phyloP scores from a whole-genome alignment of 2,888 invertebrate species.

The Ischnus inquisitorius region DNA sequence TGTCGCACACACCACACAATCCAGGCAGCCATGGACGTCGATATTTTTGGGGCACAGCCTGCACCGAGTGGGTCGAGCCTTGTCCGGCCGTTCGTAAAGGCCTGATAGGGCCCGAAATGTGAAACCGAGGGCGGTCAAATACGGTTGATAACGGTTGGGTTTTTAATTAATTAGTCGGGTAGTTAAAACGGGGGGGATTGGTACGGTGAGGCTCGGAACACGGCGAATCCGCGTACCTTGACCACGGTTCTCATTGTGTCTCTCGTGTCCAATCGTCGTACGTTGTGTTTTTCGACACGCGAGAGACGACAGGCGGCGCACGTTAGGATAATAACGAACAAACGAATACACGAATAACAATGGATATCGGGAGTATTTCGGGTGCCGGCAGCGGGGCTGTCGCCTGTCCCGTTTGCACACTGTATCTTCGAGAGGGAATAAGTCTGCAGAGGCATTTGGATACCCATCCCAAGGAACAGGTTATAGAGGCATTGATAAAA shows the following conservation, averaged over 20 bases:
- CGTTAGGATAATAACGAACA: not conserved
- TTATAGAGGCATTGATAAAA: slow-evolving; percentile 91
- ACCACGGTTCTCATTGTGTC: slow-evolving; percentile 60
- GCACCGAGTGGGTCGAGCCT: slow-evolving; percentile 76
- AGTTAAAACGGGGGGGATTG: slow-evolving; percentile 53
- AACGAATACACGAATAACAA: slow-evolving; percentile 47
- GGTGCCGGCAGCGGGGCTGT: slow-evolving; percentile 80
- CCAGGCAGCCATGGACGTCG: slow-evolving; percentile 84
- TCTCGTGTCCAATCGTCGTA: slow-evolving; percentile 37
- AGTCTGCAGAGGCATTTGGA: slow-evolving; percentile 92
- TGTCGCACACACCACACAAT: slow-evolving; percentile 72
- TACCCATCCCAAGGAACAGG: slow-evolving; percentile 95
- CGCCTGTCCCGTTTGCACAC: slow-evolving; percentile 93
- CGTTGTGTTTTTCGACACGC: slow-evolving; percentile 28
- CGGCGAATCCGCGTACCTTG: slow-evolving; percentile 54
- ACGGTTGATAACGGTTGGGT: slow-evolving; percentile 66
- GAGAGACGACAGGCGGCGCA: slow-evolving; percentile 29
- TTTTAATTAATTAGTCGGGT: slow-evolving; percentile 65
- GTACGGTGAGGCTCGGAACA: slow-evolving; percentile 43
- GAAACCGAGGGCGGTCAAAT: slow-evolving; percentile 68
- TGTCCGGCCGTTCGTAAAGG: slow-evolving; percentile 74
- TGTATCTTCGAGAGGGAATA: slow-evolving; percentile 94
- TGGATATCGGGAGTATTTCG: slow-evolving; percentile 69
- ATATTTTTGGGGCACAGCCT: slow-evolving; percentile 83
- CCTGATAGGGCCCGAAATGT: slow-evolving; percentile 80